Conservation (phyloP, 2,113 vertebrate species). For the Antechinus flavipes region DNA sequence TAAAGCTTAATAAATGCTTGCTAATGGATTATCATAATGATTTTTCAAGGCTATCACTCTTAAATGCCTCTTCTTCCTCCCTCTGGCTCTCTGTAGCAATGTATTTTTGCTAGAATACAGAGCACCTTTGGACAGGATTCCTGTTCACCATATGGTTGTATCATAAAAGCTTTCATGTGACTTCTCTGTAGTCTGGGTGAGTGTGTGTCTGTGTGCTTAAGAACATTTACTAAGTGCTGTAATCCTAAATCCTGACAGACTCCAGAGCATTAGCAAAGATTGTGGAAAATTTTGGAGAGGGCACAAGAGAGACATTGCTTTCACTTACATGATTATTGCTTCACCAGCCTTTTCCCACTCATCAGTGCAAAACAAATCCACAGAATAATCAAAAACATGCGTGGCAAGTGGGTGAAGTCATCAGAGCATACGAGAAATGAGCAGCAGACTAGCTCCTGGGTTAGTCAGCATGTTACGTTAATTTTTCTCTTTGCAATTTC, state of each 20-base stretch:
- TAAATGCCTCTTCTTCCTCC: neutral
- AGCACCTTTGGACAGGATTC: neutral
- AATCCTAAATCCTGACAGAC: conserved; percentile 57
- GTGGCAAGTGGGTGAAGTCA: neutral
- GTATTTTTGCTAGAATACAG: neutral
- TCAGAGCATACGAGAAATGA: neutral
- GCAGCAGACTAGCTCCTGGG: rapidly evolving
- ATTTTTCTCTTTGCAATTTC: neutral
- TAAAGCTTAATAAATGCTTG: neutral
- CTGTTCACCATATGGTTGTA: neutral
- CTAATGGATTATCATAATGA: neutral
- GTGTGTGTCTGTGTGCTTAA: neutral
- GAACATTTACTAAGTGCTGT: conserved; percentile 56
- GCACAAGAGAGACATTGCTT: conserved; percentile 50
- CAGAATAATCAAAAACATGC: conserved; percentile 63
- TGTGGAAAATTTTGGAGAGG: conserved; percentile 62
- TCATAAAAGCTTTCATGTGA: neutral
- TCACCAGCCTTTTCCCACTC: conserved; percentile 63
- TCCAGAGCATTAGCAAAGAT: conserved; percentile 58
- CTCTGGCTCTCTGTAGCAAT: neutral
- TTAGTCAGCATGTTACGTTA: neutral
- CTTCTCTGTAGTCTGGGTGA: neutral
- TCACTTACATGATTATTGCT: conserved; percentile 57
- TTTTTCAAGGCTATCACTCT: neutral
- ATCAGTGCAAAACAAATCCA: conserved; percentile 56